Conservation (phyloP, 64 coral and sea anemone genomes). For the Astreopora myriophthalma region DNA sequence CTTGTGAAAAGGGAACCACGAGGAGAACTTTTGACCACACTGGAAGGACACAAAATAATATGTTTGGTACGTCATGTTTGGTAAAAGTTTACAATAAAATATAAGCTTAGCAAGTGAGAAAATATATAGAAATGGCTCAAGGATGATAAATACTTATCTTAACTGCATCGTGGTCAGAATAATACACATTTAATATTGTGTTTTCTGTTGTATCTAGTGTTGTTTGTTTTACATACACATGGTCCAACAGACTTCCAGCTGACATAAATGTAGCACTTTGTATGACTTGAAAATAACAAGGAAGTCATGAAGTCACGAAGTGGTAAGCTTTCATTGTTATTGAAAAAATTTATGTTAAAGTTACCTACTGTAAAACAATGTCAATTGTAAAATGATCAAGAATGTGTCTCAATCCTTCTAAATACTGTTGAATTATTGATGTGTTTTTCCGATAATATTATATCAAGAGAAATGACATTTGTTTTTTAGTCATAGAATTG, state of each 20-base stretch:
- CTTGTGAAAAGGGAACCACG: too few relatives aligned
- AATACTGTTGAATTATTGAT: conserved; percentile 44
- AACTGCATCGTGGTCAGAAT: conserved; percentile 5
- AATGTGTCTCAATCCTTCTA: not conserved
- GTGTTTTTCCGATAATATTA: conserved; percentile 63
- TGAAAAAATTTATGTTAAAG: conserved; percentile 7
- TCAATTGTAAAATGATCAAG: not conserved
- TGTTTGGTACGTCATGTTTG: too few relatives aligned
- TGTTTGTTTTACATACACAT: not conserved
- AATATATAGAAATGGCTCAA: too few relatives aligned
- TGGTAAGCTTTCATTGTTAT: not conserved
- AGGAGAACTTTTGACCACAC: too few relatives aligned
- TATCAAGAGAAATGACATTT: conserved; percentile 29
- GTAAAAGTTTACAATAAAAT: too few relatives aligned
- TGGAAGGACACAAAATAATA: too few relatives aligned
- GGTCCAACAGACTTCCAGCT: not conserved
- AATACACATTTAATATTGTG: not conserved
- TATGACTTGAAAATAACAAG: conserved; percentile 5
- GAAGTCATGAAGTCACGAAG: conserved; percentile 7
- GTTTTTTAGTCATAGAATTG: conserved; percentile 11
- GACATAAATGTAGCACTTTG: conserved; percentile 12
- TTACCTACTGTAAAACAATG: conserved; percentile 19
- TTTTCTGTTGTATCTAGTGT: not conserved
- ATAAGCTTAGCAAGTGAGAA: too few relatives aligned
- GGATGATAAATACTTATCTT: conserved; percentile 11